Conservation (phyloP, 2,888 invertebrate species). For the Acrobasis repandana region DNA sequence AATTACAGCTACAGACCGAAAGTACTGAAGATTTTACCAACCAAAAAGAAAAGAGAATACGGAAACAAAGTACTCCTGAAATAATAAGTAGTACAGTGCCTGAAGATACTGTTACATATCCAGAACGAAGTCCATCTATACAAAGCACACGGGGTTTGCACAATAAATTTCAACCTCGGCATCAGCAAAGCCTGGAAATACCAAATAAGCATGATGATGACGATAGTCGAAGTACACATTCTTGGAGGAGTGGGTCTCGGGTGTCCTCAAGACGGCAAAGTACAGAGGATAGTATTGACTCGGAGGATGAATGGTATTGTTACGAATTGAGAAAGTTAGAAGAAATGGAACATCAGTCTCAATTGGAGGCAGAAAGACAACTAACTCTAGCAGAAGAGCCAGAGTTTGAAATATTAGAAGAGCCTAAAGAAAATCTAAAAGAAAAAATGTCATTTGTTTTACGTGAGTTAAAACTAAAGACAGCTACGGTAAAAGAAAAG, state of each 20-base stretch:
- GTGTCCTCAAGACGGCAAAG: constrained; percentile 94
- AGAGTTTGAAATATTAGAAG: constrained; percentile 78
- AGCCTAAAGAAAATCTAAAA: constrained; percentile 87
- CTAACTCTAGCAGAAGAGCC: constrained; percentile 84
- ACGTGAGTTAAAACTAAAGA: constrained; percentile 88
- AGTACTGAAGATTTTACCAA: constrained; percentile 44
- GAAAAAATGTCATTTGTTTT: constrained; percentile 91
- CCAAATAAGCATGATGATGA: constrained; percentile 91
- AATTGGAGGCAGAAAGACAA: constrained; percentile 85
- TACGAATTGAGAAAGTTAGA: constrained; percentile 94
- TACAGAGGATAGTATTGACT: constrained; percentile 96
- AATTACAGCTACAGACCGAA: constrained; percentile 50
- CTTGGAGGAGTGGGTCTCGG: constrained; percentile 92
- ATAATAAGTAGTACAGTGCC: constrained; percentile 61
- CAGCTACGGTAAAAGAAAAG: constrained; percentile 73
- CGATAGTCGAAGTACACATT: constrained; percentile 93
- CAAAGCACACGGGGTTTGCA: constrained; percentile 83
- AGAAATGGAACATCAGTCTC: constrained; percentile 90
- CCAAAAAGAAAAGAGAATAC: constrained; percentile 57
- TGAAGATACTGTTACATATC: constrained; percentile 76
- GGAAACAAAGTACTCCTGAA: constrained; percentile 67
- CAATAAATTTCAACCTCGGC: constrained; percentile 85
- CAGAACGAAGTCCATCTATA: constrained; percentile 86
- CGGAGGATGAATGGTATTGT: constrained; percentile 96
- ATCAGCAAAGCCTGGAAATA: constrained; percentile 91